Conservation (phyloP, 2,797 vertebrate species). For the Buceros bicornis region DNA sequence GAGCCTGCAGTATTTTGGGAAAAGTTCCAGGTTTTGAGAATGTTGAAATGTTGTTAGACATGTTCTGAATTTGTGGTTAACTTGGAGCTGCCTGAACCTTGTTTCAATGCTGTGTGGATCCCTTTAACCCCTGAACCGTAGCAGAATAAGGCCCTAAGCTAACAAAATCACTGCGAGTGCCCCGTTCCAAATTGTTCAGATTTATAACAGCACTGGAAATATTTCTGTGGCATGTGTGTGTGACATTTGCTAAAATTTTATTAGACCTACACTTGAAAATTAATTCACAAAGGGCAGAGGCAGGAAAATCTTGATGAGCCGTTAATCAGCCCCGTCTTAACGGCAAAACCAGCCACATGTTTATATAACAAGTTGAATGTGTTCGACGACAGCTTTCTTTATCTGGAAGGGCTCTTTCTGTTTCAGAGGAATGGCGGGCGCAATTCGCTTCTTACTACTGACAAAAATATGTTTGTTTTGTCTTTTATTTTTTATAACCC, state of each 20-base stretch:
- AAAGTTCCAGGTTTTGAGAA: slow-evolving; percentile 20
- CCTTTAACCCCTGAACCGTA: slow-evolving; percentile 66
- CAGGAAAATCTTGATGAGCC: background rate
- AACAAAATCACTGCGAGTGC: background rate
- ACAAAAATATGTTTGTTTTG: background rate
- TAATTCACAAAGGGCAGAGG: background rate
- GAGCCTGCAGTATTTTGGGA: slow-evolving; percentile 31
- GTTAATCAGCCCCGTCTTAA: background rate
- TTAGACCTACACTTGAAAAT: background rate
- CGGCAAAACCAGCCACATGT: background rate
- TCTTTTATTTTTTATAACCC: background rate
- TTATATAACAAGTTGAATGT: background rate
- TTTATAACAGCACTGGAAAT: background rate
- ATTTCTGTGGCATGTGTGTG: background rate
- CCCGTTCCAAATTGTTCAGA: background rate
- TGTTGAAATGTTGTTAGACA: slow-evolving; percentile 44
- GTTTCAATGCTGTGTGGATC: slow-evolving; percentile 41
- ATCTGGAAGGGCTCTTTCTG: background rate
- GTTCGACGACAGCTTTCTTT: background rate
- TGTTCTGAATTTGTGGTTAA: slow-evolving; percentile 70
- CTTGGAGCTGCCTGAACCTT: slow-evolving; percentile 38
- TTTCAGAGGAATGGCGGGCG: background rate
- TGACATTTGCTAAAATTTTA: background rate
- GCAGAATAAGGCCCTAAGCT: slow-evolving; percentile 27
- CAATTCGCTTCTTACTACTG: background rate